phyloP scores from a whole-genome alignment of 53 echinoderm and acorn worm genomes.

The Echinarachnius parma region DNA sequence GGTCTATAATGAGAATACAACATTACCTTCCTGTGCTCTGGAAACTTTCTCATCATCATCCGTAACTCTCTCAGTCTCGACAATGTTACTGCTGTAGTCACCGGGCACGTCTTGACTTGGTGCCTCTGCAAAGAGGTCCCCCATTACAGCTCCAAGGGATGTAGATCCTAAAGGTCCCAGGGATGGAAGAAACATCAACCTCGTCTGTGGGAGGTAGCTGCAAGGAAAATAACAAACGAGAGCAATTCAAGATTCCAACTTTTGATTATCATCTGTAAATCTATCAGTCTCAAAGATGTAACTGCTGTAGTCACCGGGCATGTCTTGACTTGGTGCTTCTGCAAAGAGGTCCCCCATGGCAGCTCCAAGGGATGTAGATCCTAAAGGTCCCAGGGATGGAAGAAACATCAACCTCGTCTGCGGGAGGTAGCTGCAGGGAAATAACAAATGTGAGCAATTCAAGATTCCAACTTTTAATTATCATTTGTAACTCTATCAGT shows the following conservation, averaged over 20 bases:
- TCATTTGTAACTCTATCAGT: not conserved
- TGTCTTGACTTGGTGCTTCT: conserved; percentile 22
- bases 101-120: conserved; percentile 23
- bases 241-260: not conserved
- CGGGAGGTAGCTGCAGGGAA: conserved; percentile 5
- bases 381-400: conserved; percentile 46
- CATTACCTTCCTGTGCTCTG: no score
- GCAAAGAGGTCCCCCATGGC: conserved; percentile 38
- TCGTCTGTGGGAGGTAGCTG: conserved; percentile 37
- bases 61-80: not conserved
- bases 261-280: no score
- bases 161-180: conserved; percentile 43
- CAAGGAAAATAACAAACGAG: not conserved
- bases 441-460: not conserved
- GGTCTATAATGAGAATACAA: no score
- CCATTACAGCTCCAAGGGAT: conserved; percentile 39
- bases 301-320: conserved; percentile 13
- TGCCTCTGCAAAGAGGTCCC: conserved; percentile 17
- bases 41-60: no score
- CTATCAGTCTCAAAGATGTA: conserved; percentile 3
- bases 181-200: conserved; percentile 48
- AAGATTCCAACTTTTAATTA: no score
- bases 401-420: conserved; percentile 49
- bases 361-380: conserved; percentile 33
- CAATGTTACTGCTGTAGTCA: conserved; percentile 9